phyloP scores from a whole-genome alignment of 2,113 vertebrate genomes.

The Alosa alosa region DNA sequence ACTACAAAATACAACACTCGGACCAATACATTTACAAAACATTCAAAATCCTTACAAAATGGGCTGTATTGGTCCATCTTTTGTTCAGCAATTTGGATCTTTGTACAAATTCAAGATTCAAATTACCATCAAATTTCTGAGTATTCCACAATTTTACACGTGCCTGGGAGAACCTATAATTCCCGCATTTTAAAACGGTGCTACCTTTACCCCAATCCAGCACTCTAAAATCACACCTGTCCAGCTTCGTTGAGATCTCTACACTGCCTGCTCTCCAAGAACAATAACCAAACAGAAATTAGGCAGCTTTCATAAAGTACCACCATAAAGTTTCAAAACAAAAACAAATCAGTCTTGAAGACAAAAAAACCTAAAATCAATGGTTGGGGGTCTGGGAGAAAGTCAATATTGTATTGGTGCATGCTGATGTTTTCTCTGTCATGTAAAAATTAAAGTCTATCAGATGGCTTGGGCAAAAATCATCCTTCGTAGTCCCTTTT shows the following conservation, averaged over 20 bases:
- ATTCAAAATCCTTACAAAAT: slow-evolving; percentile 97
- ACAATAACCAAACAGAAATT: slow-evolving; percentile 50
- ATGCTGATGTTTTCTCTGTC: slow-evolving; percentile 55
- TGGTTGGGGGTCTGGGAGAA: slow-evolving; percentile 59
- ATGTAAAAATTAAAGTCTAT: slow-evolving; percentile 54
- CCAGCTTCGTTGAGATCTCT: slow-evolving; percentile 53
- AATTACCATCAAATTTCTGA: slow-evolving; percentile 65
- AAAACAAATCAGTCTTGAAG: slow-evolving; percentile 50
- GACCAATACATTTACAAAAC: slow-evolving; percentile 98
- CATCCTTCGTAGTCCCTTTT: slow-evolving; percentile 77
- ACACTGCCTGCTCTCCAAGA: slow-evolving; percentile 58
- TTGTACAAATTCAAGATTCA: slow-evolving; percentile 82
- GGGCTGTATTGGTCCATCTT: slow-evolving; percentile 90
- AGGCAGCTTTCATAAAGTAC: slow-evolving; percentile 60
- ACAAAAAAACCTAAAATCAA: slow-evolving; percentile 44
- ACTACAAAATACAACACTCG: slow-evolving; percentile 95
- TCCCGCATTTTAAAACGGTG: slow-evolving; percentile 61
- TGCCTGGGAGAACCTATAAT: slow-evolving; percentile 72
- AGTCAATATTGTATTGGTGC: slow-evolving; percentile 29
- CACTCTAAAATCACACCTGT: slow-evolving; percentile 44
- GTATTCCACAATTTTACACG: slow-evolving; percentile 83
- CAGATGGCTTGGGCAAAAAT: slow-evolving; percentile 69
- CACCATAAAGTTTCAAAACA: slow-evolving; percentile 63
- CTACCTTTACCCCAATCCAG: slow-evolving; percentile 53
- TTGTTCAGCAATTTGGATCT: slow-evolving; percentile 78